phyloP scores from a whole-genome alignment of 2,888 invertebrate genomes.

The Quadroppia sp. region DNA sequence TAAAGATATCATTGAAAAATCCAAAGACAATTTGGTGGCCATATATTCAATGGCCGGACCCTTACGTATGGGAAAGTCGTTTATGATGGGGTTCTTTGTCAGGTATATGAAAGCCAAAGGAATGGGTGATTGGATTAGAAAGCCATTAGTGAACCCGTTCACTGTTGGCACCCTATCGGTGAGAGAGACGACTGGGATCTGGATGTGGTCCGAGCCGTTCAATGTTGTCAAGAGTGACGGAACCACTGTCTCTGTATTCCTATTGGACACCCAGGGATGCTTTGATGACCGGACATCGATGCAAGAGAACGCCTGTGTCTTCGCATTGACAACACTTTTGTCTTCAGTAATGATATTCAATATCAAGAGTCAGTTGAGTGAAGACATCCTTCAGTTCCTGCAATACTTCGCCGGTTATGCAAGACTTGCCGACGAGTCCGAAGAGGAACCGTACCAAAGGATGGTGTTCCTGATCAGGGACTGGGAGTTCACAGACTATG shows the following conservation, averaged over 20 bases:
- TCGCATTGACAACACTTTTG: constrained; percentile 95
- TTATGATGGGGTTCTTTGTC: constrained; percentile 48
- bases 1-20: neutral
- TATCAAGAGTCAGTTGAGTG: constrained; percentile 91
- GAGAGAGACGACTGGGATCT: constrained; percentile 90
- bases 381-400: constrained; percentile 79
- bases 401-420: constrained; percentile 98
- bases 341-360: constrained; percentile 73
- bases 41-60: constrained; percentile 49
- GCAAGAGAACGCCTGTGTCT: constrained; percentile 94
- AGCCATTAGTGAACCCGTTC: constrained; percentile 56
- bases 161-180: constrained; percentile 93
- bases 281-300: constrained; percentile 98
- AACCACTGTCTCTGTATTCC: constrained; percentile 67
- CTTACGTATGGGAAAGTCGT: constrained; percentile 49
- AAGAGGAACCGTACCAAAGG: constrained; percentile 74
- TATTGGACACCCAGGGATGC: constrained; percentile 76
- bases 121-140: constrained; percentile 40
- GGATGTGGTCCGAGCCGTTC: constrained; percentile 94
- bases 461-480: constrained; percentile 86
- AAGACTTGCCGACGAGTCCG: constrained; percentile 75
- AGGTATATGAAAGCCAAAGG: constrained; percentile 47
- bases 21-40: constrained; percentile 35
- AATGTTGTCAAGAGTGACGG: constrained; percentile 58
- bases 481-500: constrained; percentile 84